Evolutionary conservation across 1,140 invertebrate genomes (phyloP), one percentile per base, ranked within the genome.

Genomic region (Aricia agestis): DNA sequence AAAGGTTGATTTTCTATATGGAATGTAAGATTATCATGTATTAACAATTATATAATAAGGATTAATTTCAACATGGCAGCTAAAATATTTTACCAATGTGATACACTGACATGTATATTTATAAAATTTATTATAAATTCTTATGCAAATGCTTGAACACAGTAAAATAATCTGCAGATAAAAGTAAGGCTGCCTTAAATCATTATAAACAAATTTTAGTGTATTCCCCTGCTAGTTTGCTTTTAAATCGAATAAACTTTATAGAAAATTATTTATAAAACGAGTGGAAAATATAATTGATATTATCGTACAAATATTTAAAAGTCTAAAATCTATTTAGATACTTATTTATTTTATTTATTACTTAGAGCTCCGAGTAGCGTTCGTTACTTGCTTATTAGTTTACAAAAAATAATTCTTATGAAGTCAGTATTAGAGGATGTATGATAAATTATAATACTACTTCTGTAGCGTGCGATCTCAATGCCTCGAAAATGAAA

Each of bases 241-340:
- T 61, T 61, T 61, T 15, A 61, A 63, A 25, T 63, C 10, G 11
- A 19, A 19, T 63, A 63, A 17, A 25, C 31, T 63, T 7, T 25
- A 18, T 63, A 63, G 59, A 63, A 63, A 63, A 63, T 19, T 19
- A 63, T 63, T 19, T 63, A 63, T 63, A 63, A 10, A 63, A 36
- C 36, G 36, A 63, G 19, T 13, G 18, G 19, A 10, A 59, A 17
- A 18, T 63, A 63, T 31, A 63, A 2, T 19, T 63, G 59, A 63
- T 63, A 63, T 63, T 31, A 63, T 63, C 59, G 59, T 63, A 63
- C 59, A 63, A 63, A 63, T 63, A 63, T 63, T 19, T 63, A 25
- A 61, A 61, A 63, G 19, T 18, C 19, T 31, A 63, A 63, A 63
- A 63, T 19, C 10, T 63, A 63, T 63, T 63, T 63, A 63, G 59